Evolutionary conservation across 2,113 vertebrate species (phyloP).

Genomic region (Melanerpes formicivorus): DNA sequence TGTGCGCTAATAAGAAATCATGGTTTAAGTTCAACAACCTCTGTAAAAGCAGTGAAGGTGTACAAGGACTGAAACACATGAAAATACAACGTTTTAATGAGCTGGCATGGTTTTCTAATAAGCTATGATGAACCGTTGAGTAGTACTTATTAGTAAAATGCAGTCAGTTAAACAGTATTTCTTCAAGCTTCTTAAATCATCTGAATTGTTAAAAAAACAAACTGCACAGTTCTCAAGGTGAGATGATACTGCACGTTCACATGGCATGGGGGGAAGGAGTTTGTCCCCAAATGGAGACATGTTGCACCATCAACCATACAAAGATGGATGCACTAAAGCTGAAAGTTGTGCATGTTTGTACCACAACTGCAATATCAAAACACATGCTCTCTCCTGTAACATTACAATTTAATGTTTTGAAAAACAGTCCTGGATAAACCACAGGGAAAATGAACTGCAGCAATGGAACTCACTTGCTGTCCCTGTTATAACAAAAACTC

Average conservation of each 20-base stretch:
- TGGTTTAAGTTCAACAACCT: background rate
- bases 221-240: background rate
- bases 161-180: background rate
- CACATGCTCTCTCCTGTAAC: fast-evolving
- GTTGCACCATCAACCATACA: background rate
- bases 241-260: background rate
- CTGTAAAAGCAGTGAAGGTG: conserved; percentile 3
- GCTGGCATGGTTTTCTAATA: background rate
- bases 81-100: background rate
- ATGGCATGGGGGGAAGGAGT: background rate
- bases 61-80: background rate
- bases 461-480: background rate
- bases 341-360: background rate
- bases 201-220: background rate
- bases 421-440: background rate
- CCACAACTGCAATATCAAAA: background rate
- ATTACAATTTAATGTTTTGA: background rate
- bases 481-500: background rate
- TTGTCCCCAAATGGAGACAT: background rate
- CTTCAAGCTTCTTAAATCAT: background rate
- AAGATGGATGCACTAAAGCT: background rate
- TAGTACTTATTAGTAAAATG: background rate
- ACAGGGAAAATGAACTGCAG: background rate
- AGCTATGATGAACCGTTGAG: background rate
- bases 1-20: background rate